phyloP scores from a whole-genome alignment of 2,797 vertebrate species.

The Cynopterus sphinx region DNA sequence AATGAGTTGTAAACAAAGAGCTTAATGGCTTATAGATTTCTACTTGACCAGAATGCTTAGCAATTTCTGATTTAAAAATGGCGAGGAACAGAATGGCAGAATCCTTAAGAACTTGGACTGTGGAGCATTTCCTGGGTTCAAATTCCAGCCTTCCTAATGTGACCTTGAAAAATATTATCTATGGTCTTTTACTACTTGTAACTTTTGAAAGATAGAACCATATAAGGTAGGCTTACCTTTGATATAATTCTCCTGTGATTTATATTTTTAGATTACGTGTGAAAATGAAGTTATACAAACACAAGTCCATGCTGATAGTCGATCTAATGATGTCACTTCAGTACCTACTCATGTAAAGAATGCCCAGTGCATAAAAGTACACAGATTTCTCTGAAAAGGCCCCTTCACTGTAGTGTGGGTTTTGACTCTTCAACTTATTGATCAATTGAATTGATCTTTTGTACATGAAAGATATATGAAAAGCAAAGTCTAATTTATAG shows the following conservation, averaged over 20 bases:
- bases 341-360: slow-evolving; percentile 12
- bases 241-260: not conserved
- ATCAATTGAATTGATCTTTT: not conserved
- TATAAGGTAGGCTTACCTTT: not conserved
- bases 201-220: not conserved
- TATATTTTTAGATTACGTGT: slow-evolving; percentile 30
- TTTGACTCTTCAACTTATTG: not conserved
- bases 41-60: not conserved
- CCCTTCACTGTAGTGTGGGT: not conserved
- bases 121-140: not conserved
- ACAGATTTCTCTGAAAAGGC: slow-evolving; percentile 24
- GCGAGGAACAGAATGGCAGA: not conserved
- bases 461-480: not conserved
- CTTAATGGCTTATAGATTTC: not conserved
- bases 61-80: not conserved
- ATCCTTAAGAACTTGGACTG: not conserved
- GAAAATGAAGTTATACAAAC: slow-evolving; percentile 29
- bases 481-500: not conserved
- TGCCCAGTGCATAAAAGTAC: not conserved
- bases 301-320: not conserved
- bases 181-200: not conserved
- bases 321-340: not conserved
- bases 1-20: not conserved
- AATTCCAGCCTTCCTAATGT: not conserved
- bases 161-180: not conserved